Base-by-base conservation (phyloP, 1,140 invertebrate species). In the Copidosoma floridanum region DNA sequence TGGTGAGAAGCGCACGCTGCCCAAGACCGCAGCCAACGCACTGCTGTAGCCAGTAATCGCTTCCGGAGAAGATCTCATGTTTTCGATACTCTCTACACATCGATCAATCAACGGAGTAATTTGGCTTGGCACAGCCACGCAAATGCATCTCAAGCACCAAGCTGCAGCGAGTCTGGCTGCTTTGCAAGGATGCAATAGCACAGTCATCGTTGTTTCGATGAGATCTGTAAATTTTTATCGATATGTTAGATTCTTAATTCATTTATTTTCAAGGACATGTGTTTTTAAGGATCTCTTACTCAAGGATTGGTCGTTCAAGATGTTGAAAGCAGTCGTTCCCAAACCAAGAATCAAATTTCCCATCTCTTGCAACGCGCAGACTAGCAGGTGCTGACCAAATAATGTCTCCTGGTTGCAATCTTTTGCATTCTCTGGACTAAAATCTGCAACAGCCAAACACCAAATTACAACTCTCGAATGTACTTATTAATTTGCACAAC, bases 341-440 rank as follows among this genome's bases (percentile, higher is more conserved):
- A 99, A 84, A 61, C 91, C 90, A 27, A 92, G 81, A 38, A 97
- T 87, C 43, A 93, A 77, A 67, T 88, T 88, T n/a, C 89, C 89
- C 51, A 95, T 87, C 80, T 98, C 95, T 73, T 96, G 94, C 23
- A 99, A 80, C 5, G 94, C 93, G 77, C 96, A 98, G 5, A 97
- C 93, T 24, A 98, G 73, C 54, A 97, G 82, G 82, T 98, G 95
- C 74, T 98, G 95, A 74, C 92, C 94, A 74, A 93, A 93, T n/a
- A 93, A 76, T 18, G 91, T 92, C 75, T 94, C 92, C 79, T 91
- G 92, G 76, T 93, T 93, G 56, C 87, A 90, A 70, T 94, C 92
- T 77, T 92, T 92, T 11, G 91, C 91, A 73, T 94, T 94, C 78
- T 94, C 92, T 2, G 91, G 90, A 79, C 90, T 93, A 64, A 92